phyloP scores from a whole-genome alignment of 2,113 vertebrate species.

The Gadus chalcogrammus region DNA sequence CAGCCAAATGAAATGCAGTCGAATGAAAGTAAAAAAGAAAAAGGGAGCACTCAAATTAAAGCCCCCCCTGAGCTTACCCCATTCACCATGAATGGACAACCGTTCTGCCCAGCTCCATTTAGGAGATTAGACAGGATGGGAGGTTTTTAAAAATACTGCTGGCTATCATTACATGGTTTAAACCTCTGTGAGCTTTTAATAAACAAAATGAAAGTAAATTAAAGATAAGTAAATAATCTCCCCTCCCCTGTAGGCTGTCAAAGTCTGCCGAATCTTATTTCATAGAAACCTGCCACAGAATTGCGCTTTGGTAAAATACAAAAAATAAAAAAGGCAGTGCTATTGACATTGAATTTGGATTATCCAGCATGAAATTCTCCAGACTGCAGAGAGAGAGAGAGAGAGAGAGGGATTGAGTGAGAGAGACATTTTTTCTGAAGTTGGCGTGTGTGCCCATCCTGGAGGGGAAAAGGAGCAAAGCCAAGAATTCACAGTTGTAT shows the following conservation, averaged over 20 bases:
- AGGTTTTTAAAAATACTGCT: slow-evolving; percentile 65
- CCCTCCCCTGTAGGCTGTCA: slow-evolving; percentile 60
- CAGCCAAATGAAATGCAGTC: slow-evolving; percentile 26
- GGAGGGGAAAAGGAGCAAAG: slow-evolving; percentile 66
- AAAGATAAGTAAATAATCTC: slow-evolving; percentile 77
- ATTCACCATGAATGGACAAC: slow-evolving; percentile 21
- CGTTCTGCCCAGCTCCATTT: slow-evolving; percentile 51
- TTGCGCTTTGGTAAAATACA: slow-evolving; percentile 52
- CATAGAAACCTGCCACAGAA: slow-evolving; percentile 66
- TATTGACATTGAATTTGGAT: slow-evolving; percentile 76
- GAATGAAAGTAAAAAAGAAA: not conserved
- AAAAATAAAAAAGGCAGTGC: slow-evolving; percentile 52
- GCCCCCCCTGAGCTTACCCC: slow-evolving; percentile 46
- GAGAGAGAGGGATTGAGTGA: too few relatives aligned
- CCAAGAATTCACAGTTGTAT: slow-evolving; percentile 70
- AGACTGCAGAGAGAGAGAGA: slow-evolving; percentile 46
- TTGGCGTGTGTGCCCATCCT: slow-evolving; percentile 70
- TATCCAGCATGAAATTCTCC: slow-evolving; percentile 75
- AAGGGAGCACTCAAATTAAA: slow-evolving; percentile 47
- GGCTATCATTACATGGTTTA: slow-evolving; percentile 69
- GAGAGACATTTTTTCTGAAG: slow-evolving; percentile 49
- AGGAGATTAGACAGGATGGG: slow-evolving; percentile 58
- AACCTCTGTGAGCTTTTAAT: slow-evolving; percentile 68
- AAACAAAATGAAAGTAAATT: slow-evolving; percentile 76
- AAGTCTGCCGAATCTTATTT: slow-evolving; percentile 68